Conservation (phyloP, 2,797 vertebrate genomes). For the Pitangus sulphuratus region DNA sequence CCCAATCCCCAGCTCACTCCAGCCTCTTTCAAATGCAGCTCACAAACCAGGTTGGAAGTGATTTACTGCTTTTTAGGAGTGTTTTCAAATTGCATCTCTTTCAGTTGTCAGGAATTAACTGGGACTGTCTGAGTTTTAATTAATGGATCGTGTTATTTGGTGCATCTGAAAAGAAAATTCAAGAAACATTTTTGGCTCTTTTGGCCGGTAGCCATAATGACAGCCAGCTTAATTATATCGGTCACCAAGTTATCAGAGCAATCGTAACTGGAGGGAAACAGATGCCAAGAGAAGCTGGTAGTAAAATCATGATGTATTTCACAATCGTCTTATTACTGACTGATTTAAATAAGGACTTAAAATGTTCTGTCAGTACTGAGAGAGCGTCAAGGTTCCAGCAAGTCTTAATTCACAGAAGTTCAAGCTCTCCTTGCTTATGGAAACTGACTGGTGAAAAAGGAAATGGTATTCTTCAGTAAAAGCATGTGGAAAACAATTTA, state of each 20-base stretch:
- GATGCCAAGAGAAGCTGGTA: constrained; percentile 44
- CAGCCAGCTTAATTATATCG: constrained; percentile 45
- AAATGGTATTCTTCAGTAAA: background rate
- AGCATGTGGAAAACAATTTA: background rate
- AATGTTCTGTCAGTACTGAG: constrained; percentile 8
- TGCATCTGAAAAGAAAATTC: background rate
- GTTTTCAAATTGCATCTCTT: background rate
- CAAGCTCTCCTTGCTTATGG: background rate
- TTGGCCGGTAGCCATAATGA: constrained; percentile 51
- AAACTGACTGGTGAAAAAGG: background rate
- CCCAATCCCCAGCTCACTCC: background rate
- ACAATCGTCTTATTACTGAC: constrained; percentile 55
- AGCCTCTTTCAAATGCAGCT: background rate
- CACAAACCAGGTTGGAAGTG: background rate
- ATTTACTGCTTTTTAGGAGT: background rate
- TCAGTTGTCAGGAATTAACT: constrained; percentile 9
- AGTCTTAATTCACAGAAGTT: background rate
- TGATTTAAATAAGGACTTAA: constrained; percentile 33
- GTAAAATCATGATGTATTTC: constrained; percentile 64
- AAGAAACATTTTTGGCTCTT: constrained; percentile 11
- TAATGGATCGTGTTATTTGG: background rate
- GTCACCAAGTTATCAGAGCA: constrained; percentile 39
- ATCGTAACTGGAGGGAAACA: constrained; percentile 48
- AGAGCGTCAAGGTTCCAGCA: constrained; percentile 27
- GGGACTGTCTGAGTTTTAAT: background rate